These are phyloP conservation scores for Nomada lathburiana DNA, from an alignment of 2,888 invertebrate species.

Conservation along the genomic window DNA sequence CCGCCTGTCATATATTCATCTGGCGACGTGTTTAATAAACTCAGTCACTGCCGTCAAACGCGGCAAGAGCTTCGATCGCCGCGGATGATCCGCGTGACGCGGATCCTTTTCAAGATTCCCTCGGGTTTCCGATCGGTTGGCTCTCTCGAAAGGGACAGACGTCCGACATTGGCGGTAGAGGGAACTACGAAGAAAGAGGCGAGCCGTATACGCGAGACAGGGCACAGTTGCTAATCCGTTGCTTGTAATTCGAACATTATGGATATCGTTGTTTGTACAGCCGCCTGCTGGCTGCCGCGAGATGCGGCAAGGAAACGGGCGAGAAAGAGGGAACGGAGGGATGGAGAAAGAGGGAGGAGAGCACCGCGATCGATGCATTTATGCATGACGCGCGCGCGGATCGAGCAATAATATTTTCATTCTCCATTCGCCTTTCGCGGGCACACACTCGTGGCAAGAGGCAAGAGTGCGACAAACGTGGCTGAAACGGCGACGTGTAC, in stretches of 20 bases:
- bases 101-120: background rate
- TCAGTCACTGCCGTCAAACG: background rate
- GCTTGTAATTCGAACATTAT: conserved; percentile 79
- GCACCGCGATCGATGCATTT: conserved; percentile 69
- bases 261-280: conserved; percentile 83
- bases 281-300: conserved; percentile 71
- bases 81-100: conserved; percentile 11
- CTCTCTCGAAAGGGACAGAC: background rate
- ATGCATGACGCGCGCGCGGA: conserved; percentile 76
- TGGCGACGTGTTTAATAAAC: background rate
- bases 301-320: conserved; percentile 47
- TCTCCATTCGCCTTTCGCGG: conserved; percentile 70
- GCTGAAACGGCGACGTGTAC: conserved; percentile 39
- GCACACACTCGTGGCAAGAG: conserved; percentile 61
- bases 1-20: background rate
- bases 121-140: background rate
- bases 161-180: background rate
- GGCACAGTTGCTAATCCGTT: conserved; percentile 70
- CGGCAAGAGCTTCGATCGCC: background rate
- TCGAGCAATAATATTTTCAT: conserved; percentile 82
- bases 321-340: background rate
- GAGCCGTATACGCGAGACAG: conserved; percentile 47
- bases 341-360: conserved; percentile 54
- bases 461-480: conserved; percentile 28
- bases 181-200: conserved; percentile 1